A percentile compares a stretch with the other conserved stretches of the same genome.
These are phyloP conservation scores for Habropoda laboriosa DNA, from an alignment of 1,140 invertebrate genomes.

Conservation along the genomic window DNA sequence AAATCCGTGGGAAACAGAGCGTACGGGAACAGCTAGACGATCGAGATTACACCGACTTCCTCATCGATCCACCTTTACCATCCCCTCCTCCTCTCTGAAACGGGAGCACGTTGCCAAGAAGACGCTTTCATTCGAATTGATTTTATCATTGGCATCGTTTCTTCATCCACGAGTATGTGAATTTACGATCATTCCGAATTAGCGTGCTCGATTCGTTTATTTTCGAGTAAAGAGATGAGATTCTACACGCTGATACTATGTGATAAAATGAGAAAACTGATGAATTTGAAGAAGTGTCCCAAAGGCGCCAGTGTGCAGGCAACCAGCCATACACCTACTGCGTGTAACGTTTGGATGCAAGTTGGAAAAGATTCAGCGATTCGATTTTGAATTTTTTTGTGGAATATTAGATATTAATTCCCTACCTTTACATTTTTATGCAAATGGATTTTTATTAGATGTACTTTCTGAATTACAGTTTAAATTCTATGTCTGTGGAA, in stretches of 20 bases:
- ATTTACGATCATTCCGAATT: background rate
- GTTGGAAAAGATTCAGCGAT: too few species aligned
- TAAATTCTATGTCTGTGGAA: too few species aligned
- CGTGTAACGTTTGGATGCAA: too few species aligned
- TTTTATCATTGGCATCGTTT: background rate
- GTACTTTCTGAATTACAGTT: too few species aligned
- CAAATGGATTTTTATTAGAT: too few species aligned
- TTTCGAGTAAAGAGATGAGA: background rate
- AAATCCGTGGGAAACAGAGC: constrained; percentile 21
- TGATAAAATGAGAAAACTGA: too few species aligned
- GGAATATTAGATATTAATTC: too few species aligned
- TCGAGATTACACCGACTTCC: constrained; percentile 6
- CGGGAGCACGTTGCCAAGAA: background rate
- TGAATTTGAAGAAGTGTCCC: too few species aligned
- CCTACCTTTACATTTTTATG: too few species aligned
- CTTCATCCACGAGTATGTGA: background rate
- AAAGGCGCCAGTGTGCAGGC: too few species aligned
- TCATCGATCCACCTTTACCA: background rate
- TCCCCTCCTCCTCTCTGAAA: background rate
- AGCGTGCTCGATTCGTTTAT: background rate
- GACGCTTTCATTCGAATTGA: background rate
- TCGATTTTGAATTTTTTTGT: too few species aligned
- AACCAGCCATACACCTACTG: too few species aligned
- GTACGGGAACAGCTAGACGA: background rate
- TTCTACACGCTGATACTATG: background rate